Conservation (phyloP, 2,888 invertebrate genomes). For the Drosophila fulvimacula region DNA sequence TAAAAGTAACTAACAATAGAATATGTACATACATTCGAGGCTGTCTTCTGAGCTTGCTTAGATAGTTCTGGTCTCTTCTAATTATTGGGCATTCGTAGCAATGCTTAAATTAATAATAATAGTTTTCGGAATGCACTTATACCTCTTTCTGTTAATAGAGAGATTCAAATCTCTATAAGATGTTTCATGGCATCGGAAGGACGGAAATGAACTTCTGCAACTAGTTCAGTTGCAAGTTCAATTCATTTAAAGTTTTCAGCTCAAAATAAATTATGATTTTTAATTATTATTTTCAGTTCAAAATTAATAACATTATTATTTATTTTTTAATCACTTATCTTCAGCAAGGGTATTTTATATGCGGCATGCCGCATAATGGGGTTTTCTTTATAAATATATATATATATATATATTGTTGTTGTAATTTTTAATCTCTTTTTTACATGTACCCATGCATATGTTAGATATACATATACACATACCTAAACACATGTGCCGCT, state of each 20-base stretch:
- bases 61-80: not conserved
- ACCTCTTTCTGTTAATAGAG: not conserved
- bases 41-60: not conserved
- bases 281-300: not conserved
- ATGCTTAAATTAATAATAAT: no score
- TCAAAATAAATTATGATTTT: not conserved
- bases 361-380: constrained; percentile 22
- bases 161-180: not conserved
- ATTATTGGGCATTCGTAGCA: not conserved
- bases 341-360: constrained; percentile 8
- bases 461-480: constrained; percentile 7
- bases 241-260: not conserved
- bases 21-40: not conserved
- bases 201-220: not conserved
- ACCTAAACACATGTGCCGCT: constrained; percentile 16
- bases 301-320: not conserved
- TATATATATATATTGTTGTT: constrained; percentile 13
- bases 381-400: constrained; percentile 4
- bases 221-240: not conserved
- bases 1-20: not conserved
- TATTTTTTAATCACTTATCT: not conserved
- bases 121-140: not conserved
- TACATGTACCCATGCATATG: constrained; percentile 1
- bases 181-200: not conserved
- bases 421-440: constrained; percentile 20